Evolutionary conservation across 2,797 vertebrate species (phyloP), one percentile per base, ranked within the genome.

Genomic region (Pipistrellus pygmaeus): DNA sequence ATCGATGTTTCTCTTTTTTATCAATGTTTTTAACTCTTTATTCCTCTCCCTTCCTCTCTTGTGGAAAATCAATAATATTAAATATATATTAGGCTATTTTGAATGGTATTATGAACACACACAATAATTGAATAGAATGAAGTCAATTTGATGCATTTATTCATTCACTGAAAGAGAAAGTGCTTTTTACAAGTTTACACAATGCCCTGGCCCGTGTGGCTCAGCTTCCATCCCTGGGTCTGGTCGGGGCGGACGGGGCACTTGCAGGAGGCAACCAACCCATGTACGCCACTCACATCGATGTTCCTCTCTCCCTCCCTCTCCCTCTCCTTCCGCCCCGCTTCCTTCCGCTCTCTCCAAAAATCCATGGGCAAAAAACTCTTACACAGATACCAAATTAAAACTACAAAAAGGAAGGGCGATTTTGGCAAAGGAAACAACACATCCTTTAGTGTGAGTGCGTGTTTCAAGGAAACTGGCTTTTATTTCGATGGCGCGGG

Each of bases 401-500:
- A 91, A 95, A 88, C 72, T 9, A 48, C 57, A 90, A 87, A 69
- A 68, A 78, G 23, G 23, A 91, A 85, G 60, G 21, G 57, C 25
- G 62, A 69, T 75, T 94, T 78, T 85, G 35, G 82, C 80, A 88
- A 95, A 90, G 88, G 80, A 93, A 95, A 73, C 62, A 57, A 51
- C 30, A 11, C 53, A 82, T 82, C 71, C 81, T 21, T 93, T 64
- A 83, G 38, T 35, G 30, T 82, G 38, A 71, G 15, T 83, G 7
- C 77, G 32, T 75, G 41, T 90, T 82, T 85, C 78, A 95, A 94
- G 35, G 95, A 97, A 95, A 97, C 2, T 5, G 80, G 82, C 95
- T 97, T 97, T 97, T 96, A 96, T 93, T 96, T 94, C 86, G 53
- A 80, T 35, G 81, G 89, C 12, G 48, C 14, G 35, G 93, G 83